Evolutionary conservation across 2,797 vertebrate genomes (phyloP).

Genomic region (Denticeps clupeoides): DNA sequence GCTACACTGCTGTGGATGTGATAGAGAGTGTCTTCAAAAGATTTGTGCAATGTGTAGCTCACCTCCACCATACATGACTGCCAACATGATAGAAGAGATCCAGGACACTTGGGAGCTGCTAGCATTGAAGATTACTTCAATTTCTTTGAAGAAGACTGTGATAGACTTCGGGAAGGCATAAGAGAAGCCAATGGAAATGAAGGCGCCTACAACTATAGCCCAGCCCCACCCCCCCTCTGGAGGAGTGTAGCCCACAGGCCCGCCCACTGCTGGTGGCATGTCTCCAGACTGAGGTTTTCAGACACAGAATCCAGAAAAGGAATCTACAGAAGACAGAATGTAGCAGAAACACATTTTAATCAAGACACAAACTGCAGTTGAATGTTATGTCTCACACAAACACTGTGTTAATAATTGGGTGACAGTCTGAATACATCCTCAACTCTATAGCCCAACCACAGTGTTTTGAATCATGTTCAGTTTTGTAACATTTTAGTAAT

Average conservation of each 20-base stretch:
- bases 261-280: constrained; percentile 80
- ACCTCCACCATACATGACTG: constrained; percentile 92
- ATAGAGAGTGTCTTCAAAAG: not conserved
- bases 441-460: too few species aligned
- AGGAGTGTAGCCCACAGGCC: constrained; percentile 80
- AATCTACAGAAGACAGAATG: constrained; percentile 24
- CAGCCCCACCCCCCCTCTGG: constrained; percentile 97
- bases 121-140: constrained; percentile 82
- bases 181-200: constrained; percentile 95
- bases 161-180: constrained; percentile 95
- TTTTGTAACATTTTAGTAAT: too few species aligned
- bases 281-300: constrained; percentile 16
- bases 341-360: constrained; percentile 5
- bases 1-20: constrained; percentile 2
- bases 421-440: too few species aligned
- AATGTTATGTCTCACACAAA: too few species aligned
- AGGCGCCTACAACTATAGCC: constrained; percentile 82
- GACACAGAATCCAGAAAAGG: constrained; percentile 1
- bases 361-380: too few species aligned
- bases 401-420: too few species aligned
- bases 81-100: constrained; percentile 98
- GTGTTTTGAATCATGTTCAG: too few species aligned
- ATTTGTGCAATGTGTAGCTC: constrained; percentile 35
- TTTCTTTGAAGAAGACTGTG: constrained; percentile 97
- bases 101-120: constrained; percentile 92